These are phyloP conservation scores for Megaustenia siamemsis DNA, from an alignment of 2,888 invertebrate species.

Conservation along the genomic window DNA sequence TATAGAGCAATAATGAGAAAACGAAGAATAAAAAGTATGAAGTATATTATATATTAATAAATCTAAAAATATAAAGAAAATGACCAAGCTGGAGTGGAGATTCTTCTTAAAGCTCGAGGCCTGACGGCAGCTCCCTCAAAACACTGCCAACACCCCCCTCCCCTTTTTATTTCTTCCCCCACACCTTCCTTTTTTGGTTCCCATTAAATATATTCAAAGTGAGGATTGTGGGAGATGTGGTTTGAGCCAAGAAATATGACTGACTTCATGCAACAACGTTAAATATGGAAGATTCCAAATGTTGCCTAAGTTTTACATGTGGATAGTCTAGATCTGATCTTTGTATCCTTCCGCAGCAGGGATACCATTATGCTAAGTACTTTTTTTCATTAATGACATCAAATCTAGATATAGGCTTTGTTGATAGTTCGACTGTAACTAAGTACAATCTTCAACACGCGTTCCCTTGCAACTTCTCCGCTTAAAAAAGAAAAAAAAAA, in stretches of 20 bases:
- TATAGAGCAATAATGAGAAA: too few relatives aligned
- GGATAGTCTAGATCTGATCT: background rate
- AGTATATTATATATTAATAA: too few relatives aligned
- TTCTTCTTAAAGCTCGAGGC: too few relatives aligned
- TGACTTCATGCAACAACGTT: background rate
- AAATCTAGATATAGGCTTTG: background rate
- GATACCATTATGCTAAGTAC: slow-evolving; percentile 1
- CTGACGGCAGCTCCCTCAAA: too few relatives aligned
- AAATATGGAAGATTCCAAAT: background rate
- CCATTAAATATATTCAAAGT: too few relatives aligned
- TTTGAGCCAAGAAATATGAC: background rate
- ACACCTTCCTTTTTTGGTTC: too few relatives aligned
- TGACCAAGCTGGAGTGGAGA: too few relatives aligned
- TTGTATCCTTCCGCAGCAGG: background rate
- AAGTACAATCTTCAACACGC: background rate
- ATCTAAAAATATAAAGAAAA: too few relatives aligned
- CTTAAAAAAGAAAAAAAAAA: background rate
- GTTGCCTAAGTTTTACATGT: background rate
- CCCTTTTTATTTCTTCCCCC: too few relatives aligned
- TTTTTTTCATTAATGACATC: background rate
- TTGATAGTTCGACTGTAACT: slow-evolving; percentile 22
- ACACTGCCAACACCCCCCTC: too few relatives aligned
- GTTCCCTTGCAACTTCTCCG: background rate
- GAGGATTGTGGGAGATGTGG: background rate
- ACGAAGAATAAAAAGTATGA: too few relatives aligned